Base-by-base conservation (phyloP, 2,797 vertebrate species). In the Perodicticus potto region DNA sequence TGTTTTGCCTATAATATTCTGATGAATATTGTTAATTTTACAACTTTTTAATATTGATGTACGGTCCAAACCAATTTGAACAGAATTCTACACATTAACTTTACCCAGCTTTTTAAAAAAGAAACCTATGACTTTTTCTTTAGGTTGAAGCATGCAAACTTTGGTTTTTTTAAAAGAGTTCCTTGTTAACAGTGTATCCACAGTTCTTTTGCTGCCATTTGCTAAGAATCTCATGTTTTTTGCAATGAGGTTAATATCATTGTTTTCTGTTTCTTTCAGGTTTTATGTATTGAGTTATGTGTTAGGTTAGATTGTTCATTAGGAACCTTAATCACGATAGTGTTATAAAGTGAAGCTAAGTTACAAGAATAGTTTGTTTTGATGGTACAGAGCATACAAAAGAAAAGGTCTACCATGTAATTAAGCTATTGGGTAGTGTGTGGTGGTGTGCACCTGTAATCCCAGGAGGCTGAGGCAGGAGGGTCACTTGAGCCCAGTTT, bases 1-100 rank as follows among this genome's bases (percentile, higher is more conserved):
- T 85, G 0, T 67, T 90, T 93, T 95, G 69, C 27, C 63, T 94
- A 1, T 90, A 61, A 23, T 93, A 74, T 57, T 78, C 70, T 85
- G 86, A 77, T 87, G 78, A 78, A 73, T 72, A 65, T n/a, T 81
- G 34, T 74, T 76, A 74, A 78, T 74, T 80, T 74, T 94, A 29
- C 14, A 90, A 74, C n/a, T 55, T 86, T 81, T 61, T 72, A 86
- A 49, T 96, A 89, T 83, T 93, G 65, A 55, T 65, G 11, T 89
- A 13, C 27, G 49, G 45, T 70, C 45, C 70, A 85, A 55, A 69
- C 57, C 49, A 80, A 65, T 89, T 93, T 83, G 84, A 89, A 32
- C 78, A 63, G 61, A 85, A 61, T 55, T 57, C 34, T n/a, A 45
- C 25, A 55, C 25, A 32, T 70, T 29, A 59, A 83, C 57, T n/a